Evolutionary conservation across 2,797 vertebrate genomes (phyloP), one percentile per base, ranked within the genome.

Genomic region (Myotis pilosus): DNA sequence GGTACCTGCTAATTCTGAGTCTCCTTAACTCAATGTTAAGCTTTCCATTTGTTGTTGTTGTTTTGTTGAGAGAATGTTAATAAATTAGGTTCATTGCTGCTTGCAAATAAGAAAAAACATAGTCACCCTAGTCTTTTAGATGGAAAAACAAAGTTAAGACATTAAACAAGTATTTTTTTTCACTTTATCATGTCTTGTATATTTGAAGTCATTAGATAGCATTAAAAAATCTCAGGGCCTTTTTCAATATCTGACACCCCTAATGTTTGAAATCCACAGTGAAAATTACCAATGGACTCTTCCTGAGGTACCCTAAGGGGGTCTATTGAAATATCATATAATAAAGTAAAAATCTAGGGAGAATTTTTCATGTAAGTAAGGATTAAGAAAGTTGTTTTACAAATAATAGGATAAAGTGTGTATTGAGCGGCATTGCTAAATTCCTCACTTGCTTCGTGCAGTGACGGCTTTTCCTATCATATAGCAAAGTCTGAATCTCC

Each of bases 1-100:
- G 71, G 5, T 64, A 93, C 36, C 66, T 94, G 85, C 66, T 96
- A 11, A 79, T 94, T 94, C 66, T 89, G 10, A 96, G 22, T 68
- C 55, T 96, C 8, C 57, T 92, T 89, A 69, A 91, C 91, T 91
- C n/a, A 57, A 38, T 33, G 51, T 94, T 51, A 93, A 90, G 23
- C 41, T 76, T 93, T 94, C 60, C 8, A 76, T 49, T 88, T 90
- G 2, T 60, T 91, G 30, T 51, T 92, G 96, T 55, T 15, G 10
- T 30, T 66, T 17, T 86, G 88, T 79, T 95, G 86, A 94, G 72
- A 87, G 89, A 94, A 96, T 57, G 3, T 64, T 92, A 36, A 80
- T 96, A 87, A 86, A 79, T 88, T 90, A 91, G n/a, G 33, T 30
- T 85, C 36, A 75, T 25, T 66, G 41, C 53, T 87, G 68, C 25